phyloP scores from a whole-genome alignment of 2,888 invertebrate species.

The Thecocarcelia acutangulata region DNA sequence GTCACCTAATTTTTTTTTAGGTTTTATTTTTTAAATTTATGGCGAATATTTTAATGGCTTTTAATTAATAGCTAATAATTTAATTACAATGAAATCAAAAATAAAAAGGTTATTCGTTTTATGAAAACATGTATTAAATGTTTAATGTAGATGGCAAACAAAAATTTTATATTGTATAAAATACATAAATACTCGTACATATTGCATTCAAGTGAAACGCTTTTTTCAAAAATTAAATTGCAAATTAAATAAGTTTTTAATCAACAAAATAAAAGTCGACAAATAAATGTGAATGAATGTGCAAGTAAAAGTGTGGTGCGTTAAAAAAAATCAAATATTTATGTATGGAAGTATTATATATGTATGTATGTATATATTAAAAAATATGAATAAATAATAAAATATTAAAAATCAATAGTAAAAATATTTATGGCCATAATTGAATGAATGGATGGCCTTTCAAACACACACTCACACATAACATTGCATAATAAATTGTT shows the following conservation, averaged over 20 bases:
- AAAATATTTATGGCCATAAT: slow-evolving; percentile 52
- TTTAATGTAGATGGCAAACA: slow-evolving; percentile 6
- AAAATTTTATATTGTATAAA: not conserved
- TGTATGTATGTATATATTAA: slow-evolving; percentile 15
- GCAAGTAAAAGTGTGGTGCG: not conserved
- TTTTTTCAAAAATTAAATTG: slow-evolving; percentile 47
- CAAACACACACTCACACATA: slow-evolving; percentile 18
- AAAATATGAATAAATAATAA: slow-evolving; percentile 42
- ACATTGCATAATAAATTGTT: slow-evolving; percentile 36
- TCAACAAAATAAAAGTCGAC: slow-evolving; percentile 35
- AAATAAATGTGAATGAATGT: not conserved
- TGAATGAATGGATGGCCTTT: slow-evolving; percentile 44
- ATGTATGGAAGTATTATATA: not conserved
- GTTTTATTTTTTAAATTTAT: slow-evolving; percentile 58
- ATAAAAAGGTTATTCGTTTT: slow-evolving; percentile 1
- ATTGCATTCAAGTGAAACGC: slow-evolving; percentile 65
- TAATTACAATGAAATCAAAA: slow-evolving; percentile 31
- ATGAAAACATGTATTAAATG: not conserved
- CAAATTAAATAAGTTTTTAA: slow-evolving; percentile 52
- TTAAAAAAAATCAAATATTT: slow-evolving; percentile 26
- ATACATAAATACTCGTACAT: slow-evolving; percentile 67
- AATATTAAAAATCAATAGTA: slow-evolving; percentile 60
- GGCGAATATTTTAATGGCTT: slow-evolving; percentile 61
- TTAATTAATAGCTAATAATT: slow-evolving; percentile 62
- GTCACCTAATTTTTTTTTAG: too few relatives aligned